These are phyloP conservation scores for Drosophila sordidula DNA, from an alignment of 2,888 invertebrate species.

Conservation along the genomic window DNA sequence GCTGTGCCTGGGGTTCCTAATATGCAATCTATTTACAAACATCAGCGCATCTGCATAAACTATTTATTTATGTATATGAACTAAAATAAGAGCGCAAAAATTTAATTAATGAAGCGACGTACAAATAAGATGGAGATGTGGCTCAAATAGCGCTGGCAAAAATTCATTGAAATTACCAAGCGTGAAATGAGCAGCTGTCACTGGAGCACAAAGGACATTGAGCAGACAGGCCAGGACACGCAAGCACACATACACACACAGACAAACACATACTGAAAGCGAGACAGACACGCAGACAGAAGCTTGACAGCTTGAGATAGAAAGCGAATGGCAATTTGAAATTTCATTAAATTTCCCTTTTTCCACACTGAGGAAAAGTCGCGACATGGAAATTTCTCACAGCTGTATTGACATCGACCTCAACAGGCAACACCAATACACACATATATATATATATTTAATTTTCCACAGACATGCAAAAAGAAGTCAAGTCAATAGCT, in stretches of 20 bases:
- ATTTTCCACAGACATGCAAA: conserved; percentile 4
- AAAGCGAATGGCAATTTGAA: conserved; percentile 74
- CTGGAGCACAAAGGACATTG: conserved; percentile 66
- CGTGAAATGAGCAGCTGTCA: conserved; percentile 81
- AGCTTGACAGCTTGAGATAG: conserved; percentile 57
- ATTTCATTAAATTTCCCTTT: conserved; percentile 78
- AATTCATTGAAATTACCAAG: conserved; percentile 80
- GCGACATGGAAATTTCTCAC: conserved; percentile 44
- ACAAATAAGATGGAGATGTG: conserved; percentile 49
- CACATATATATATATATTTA: not conserved
- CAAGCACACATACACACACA: conserved; percentile 24
- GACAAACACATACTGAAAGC: conserved; percentile 7
- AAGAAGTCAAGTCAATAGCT: conserved; percentile 20
- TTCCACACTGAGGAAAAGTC: conserved; percentile 34
- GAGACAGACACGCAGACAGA: conserved; percentile 31
- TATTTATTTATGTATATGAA: conserved; percentile 48
- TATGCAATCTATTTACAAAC: conserved; percentile 2
- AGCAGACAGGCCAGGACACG: conserved; percentile 50
- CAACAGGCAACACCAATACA: not conserved
- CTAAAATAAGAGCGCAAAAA: conserved; percentile 44
- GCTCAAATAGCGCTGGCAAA: conserved; percentile 44
- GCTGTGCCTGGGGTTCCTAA: too few species aligned
- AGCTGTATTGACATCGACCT: conserved; percentile 37
- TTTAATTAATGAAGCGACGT: conserved; percentile 69
- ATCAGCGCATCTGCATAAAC: conserved; percentile 19